Conservation (phyloP, 2,113 vertebrate species). For the Anguilla rostrata region DNA sequence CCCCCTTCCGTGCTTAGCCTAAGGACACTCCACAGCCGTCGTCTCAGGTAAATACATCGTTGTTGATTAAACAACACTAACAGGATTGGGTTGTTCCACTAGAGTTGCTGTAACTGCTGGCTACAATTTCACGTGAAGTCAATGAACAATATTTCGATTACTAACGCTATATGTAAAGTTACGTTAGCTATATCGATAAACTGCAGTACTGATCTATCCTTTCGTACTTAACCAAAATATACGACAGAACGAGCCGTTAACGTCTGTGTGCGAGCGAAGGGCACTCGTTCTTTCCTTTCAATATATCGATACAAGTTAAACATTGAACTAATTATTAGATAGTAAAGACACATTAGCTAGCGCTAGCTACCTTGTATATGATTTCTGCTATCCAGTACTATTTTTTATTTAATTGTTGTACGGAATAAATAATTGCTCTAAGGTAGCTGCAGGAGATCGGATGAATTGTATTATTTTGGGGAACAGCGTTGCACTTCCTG, state of each 20-base stretch:
- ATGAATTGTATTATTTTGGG: background rate
- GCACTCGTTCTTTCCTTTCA: too few species aligned
- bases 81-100: too few species aligned
- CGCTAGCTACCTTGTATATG: background rate
- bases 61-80: background rate
- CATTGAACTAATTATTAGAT: background rate
- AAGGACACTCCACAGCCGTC: conserved; percentile 31
- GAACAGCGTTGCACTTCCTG: background rate
- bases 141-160: background rate
- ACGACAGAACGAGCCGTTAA: too few species aligned
- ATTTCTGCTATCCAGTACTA: background rate
- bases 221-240: too few species aligned
- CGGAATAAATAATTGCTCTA: background rate
- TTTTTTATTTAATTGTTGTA: background rate
- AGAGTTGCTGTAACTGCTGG: background rate
- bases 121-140: background rate
- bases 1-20: conserved; percentile 24
- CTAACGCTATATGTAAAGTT: background rate
- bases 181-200: background rate
- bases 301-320: too few species aligned
- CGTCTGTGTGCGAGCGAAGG: too few species aligned
- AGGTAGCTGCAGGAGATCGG: too few species aligned
- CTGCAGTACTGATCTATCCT: background rate
- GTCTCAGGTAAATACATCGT: conserved; percentile 59
- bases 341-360: too few species aligned